Evolutionary conservation across 2,113 vertebrate genomes (phyloP).

Genomic region (Phaethornis superciliosus): DNA sequence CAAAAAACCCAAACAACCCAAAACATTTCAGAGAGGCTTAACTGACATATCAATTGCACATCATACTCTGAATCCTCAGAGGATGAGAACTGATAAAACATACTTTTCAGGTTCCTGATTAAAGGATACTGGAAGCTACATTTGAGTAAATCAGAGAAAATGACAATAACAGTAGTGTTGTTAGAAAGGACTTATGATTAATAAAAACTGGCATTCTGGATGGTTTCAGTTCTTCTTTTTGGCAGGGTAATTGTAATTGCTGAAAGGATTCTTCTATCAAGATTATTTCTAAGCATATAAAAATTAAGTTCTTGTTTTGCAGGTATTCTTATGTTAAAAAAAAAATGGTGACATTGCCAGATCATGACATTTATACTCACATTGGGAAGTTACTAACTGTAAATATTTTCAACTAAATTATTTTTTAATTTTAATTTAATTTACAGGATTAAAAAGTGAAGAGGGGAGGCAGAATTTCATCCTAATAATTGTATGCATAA

Average conservation of each 20-base stretch:
- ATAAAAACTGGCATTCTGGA: neutral
- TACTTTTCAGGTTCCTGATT: neutral
- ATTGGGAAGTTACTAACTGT: neutral
- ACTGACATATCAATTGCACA: neutral
- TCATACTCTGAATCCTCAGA: neutral
- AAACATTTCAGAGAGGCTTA: neutral
- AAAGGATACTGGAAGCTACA: neutral
- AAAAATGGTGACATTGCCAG: neutral
- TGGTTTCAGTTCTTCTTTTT: neutral
- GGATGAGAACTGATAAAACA: neutral
- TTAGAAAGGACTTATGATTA: neutral
- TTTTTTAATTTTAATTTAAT: too few species aligned
- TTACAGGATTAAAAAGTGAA: neutral
- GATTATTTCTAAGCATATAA: neutral
- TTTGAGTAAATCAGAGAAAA: neutral
- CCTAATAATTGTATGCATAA: neutral
- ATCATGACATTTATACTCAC: neutral
- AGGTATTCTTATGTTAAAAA: neutral
- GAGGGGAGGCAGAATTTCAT: neutral
- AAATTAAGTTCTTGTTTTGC: neutral
- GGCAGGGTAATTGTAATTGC: neutral
- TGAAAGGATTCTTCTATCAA: neutral
- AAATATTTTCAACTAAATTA: neutral
- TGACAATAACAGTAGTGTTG: neutral
- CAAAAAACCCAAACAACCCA: neutral